Conservation (phyloP, 2,797 vertebrate genomes). For the Alcedo atthis region DNA sequence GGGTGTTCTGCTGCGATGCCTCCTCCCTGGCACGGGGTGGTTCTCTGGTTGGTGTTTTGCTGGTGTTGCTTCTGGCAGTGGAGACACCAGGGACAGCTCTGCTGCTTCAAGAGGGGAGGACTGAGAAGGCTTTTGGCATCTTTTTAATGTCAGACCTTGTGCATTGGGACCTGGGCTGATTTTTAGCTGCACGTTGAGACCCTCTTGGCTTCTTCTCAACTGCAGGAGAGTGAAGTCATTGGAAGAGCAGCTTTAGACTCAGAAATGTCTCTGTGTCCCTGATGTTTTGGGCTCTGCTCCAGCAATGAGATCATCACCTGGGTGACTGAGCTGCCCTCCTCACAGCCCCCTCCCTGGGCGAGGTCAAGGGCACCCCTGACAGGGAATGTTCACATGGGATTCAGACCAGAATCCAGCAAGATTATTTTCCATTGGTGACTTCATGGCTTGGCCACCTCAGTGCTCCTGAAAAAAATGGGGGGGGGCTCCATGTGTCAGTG, state of each 20-base stretch:
- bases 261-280: not conserved
- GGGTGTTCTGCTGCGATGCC: not conserved
- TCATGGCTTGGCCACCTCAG: not conserved
- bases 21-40: not conserved
- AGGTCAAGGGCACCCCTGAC: not conserved
- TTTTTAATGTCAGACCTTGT: not conserved
- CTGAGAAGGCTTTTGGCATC: not conserved
- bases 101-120: not conserved
- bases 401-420: too few relatives aligned
- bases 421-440: not conserved
- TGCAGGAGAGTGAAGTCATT: not conserved
- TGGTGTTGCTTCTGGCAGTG: not conserved
- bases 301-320: not conserved
- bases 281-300: not conserved
- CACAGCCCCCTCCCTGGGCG: not conserved
- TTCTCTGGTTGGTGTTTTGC: rapidly evolving
- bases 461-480: not conserved
- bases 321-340: not conserved
- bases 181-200: not conserved
- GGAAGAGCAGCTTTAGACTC: not conserved
- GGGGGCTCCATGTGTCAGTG: not conserved
- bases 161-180: not conserved
- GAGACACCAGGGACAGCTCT: not conserved
- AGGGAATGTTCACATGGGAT: not conserved
- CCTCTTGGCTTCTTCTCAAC: not conserved